Percentiles rank a stretch among this genome's conserved stretches.
phyloP scores from a whole-genome alignment of 2,113 vertebrate species.

The Nerophis lumbriciformis region DNA sequence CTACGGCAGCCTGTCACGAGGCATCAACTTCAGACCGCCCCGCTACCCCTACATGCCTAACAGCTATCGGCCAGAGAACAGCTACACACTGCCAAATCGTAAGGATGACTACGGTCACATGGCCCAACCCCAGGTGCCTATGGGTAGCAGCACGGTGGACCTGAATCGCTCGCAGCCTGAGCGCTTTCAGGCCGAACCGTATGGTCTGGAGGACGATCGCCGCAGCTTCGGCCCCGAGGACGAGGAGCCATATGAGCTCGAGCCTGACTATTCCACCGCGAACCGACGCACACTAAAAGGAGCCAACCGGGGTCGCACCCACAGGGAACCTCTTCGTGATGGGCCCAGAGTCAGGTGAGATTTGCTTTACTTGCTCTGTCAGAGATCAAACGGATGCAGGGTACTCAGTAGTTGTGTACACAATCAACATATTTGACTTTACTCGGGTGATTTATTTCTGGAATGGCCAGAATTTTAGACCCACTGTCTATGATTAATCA shows the following conservation, averaged over 20 bases:
- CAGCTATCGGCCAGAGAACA: conserved; percentile 83
- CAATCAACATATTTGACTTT: no score
- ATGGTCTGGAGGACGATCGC: conserved; percentile 92
- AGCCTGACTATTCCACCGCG: conserved; percentile 86
- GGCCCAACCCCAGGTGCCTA: conserved; percentile 84
- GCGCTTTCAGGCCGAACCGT: conserved; percentile 92
- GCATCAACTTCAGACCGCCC: conserved; percentile 82
- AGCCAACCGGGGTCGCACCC: conserved; percentile 74
- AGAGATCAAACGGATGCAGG: no score
- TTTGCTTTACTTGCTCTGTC: no score
- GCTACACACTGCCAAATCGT: conserved; percentile 88
- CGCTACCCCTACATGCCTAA: conserved; percentile 83
- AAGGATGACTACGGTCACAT: conserved; percentile 86
- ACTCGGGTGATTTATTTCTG: no score
- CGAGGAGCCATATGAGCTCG: conserved; percentile 90
- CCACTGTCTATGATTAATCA: no score
- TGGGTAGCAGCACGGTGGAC: conserved; percentile 77
- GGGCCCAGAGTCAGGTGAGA: conserved; percentile 69
- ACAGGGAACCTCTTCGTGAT: conserved; percentile 71
- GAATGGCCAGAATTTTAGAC: no score
- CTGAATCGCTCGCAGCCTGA: conserved; percentile 91
- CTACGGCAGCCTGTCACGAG: conserved; percentile 93
- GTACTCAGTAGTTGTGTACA: no score
- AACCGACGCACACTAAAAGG: conserved; percentile 77
- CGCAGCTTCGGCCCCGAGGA: conserved; percentile 90